phyloP scores from a whole-genome alignment of 1,140 invertebrate species.

The Heliconius hewitsoni region DNA sequence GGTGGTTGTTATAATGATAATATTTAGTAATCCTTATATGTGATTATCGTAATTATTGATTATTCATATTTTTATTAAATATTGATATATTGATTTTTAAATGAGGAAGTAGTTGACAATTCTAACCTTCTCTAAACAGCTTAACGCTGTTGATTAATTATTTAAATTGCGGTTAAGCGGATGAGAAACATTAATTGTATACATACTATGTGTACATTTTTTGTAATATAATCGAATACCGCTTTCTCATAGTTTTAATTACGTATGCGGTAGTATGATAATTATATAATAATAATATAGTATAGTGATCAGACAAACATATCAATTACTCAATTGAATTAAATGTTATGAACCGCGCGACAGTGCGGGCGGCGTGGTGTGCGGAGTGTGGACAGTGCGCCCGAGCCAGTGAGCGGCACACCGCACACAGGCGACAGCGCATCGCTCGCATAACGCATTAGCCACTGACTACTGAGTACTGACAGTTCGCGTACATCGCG shows the following conservation, averaged over 20 bases:
- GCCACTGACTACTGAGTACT: conserved; percentile 80
- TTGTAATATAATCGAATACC: not conserved
- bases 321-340: conserved; percentile 81
- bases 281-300: not conserved
- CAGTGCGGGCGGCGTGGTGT: conserved; percentile 45
- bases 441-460: conserved; percentile 79
- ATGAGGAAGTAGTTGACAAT: not conserved
- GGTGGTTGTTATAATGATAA: not conserved
- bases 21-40: not conserved
- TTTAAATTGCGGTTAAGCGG: not conserved
- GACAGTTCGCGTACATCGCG: conserved; percentile 64
- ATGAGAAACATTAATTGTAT: not conserved
- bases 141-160: not conserved
- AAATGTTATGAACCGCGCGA: conserved; percentile 76
- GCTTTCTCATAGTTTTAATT: not conserved
- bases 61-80: not conserved
- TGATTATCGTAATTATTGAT: not conserved
- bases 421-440: conserved; percentile 66
- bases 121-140: not conserved
- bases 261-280: not conserved
- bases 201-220: not conserved
- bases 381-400: conserved; percentile 49
- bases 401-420: conserved; percentile 40
- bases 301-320: conserved; percentile 66
- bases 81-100: not conserved